Percentiles rank a stretch among this genome's conserved stretches.
Conservation (phyloP, 2,113 vertebrate species). For the Mobula birostris region DNA sequence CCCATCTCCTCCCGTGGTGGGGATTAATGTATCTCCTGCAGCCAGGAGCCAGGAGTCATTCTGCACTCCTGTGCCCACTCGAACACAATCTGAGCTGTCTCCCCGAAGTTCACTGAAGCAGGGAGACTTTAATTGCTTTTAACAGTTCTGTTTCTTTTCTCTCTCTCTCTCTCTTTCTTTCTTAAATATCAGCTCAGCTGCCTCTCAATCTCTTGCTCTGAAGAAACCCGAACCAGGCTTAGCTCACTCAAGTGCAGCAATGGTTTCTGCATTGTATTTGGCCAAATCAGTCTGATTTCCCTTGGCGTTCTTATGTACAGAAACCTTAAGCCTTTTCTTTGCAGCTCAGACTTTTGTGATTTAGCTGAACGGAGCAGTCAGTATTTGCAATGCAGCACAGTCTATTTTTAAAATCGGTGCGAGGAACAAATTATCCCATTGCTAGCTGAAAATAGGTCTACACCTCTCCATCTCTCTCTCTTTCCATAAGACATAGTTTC, state of each 20-base stretch:
- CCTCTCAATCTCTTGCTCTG: background rate
- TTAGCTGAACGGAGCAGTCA: background rate
- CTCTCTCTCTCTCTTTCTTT: too few species aligned
- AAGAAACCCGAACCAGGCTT: background rate
- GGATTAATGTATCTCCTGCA: background rate
- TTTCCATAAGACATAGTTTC: too few species aligned
- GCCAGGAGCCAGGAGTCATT: background rate
- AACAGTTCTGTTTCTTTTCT: background rate
- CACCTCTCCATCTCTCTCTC: too few species aligned
- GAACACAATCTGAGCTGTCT: background rate
- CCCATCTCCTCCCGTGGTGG: too few species aligned
- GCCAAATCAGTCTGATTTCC: background rate
- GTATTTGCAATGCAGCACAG: background rate
- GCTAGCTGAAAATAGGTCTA: background rate
- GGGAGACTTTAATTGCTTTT: background rate
- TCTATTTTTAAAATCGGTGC: slow-evolving; percentile 1
- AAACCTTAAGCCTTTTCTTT: background rate
- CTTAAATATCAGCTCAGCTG: background rate
- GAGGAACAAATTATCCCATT: background rate
- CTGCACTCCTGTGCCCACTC: background rate
- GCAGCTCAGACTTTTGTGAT: background rate
- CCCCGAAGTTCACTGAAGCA: background rate
- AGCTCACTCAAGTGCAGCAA: background rate
- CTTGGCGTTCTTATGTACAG: background rate
- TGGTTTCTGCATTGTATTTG: background rate